A percentile compares a stretch with the other conserved stretches of the same genome.
Conservation (phyloP, 2,113 vertebrate species). For the Zeus faber region DNA sequence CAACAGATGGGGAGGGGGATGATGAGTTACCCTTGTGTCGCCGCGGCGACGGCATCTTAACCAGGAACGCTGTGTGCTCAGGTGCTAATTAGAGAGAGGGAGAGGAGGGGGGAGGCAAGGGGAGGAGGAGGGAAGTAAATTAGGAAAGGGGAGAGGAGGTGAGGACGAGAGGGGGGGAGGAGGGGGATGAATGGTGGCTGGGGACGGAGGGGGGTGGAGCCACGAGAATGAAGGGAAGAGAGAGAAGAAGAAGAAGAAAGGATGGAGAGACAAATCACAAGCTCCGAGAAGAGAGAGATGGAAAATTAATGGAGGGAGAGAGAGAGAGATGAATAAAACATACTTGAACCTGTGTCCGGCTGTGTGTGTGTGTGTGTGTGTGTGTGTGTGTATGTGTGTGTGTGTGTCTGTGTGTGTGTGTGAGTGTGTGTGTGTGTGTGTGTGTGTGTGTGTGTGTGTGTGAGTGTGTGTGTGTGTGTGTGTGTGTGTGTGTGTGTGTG, state of each 20-base stretch:
- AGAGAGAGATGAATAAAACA: constrained; percentile 49
- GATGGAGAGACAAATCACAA: not conserved
- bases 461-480: not conserved
- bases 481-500: not conserved
- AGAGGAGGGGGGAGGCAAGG: not conserved
- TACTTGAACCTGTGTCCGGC: constrained; percentile 38
- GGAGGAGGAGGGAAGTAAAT: too few relatives aligned
- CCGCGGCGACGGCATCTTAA: not conserved
- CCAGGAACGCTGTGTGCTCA: too few relatives aligned
- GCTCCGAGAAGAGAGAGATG: not conserved
- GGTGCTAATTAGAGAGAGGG: not conserved
- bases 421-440: constrained; percentile 16
- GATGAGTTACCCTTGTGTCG: not conserved
- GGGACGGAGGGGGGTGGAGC: not conserved
- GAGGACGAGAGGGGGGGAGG: too few relatives aligned
- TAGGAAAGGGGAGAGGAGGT: not conserved
- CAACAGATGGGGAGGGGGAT: not conserved
- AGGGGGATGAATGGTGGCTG: too few relatives aligned
- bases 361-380: too few relatives aligned
- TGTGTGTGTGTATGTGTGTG: too few relatives aligned
- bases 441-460: constrained; percentile 4
- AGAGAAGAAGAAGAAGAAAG: constrained; percentile 23
- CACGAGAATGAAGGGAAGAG: not conserved
- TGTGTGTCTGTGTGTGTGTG: not conserved
- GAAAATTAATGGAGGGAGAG: not conserved